A percentile compares a stretch with the other conserved stretches of the same genome.
These are phyloP conservation scores for Prunella fulvescens DNA, from an alignment of 2,113 vertebrate genomes.

Conservation along the genomic window DNA sequence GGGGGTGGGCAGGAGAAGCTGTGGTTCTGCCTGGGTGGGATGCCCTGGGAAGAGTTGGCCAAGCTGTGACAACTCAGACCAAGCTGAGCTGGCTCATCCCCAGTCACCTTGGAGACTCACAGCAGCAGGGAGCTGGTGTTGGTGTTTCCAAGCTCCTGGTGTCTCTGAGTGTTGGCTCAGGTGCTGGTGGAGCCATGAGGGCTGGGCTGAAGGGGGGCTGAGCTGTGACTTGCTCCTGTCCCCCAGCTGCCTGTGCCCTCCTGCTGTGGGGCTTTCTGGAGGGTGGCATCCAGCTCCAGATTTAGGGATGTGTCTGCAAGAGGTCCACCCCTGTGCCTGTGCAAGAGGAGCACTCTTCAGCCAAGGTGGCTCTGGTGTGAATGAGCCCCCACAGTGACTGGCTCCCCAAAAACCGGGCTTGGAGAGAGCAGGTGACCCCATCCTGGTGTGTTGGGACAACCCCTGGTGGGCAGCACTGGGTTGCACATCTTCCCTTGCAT, in stretches of 20 bases:
- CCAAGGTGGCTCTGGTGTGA: not conserved
- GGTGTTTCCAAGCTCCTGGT: not conserved
- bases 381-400: not conserved
- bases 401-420: rapidly evolving
- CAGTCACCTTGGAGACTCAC: not conserved
- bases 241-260: not conserved
- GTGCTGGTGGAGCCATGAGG: not conserved
- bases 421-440: rapidly evolving
- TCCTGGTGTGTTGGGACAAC: rapidly evolving
- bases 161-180: not conserved
- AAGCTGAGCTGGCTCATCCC: not conserved
- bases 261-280: not conserved
- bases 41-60: not conserved
- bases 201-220: not conserved
- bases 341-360: not conserved
- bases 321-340: not conserved
- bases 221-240: not conserved
- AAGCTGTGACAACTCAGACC: rapidly evolving
- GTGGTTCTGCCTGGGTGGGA: not conserved
- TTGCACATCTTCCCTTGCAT: not conserved
- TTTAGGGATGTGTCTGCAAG: not conserved
- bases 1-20: not conserved
- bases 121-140: not conserved
- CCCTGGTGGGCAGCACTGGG: not conserved
- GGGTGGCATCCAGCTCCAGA: not conserved